These are phyloP conservation scores for Temnothorax longispinosus DNA, from an alignment of 1,140 invertebrate species.

Conservation along the genomic window DNA sequence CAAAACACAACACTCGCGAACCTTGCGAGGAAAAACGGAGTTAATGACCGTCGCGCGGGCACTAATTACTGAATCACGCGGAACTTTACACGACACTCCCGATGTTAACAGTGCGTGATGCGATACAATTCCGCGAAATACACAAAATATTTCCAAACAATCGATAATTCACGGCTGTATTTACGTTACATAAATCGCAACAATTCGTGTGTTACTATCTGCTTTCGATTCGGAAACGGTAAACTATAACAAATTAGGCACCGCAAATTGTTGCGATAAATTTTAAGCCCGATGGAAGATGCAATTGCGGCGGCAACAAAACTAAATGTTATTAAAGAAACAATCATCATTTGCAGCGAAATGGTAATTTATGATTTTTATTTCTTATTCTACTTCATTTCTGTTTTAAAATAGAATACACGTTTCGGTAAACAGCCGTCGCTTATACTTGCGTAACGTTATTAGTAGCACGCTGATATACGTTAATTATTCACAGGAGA, in stretches of 20 bases:
- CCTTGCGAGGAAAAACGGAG: neutral
- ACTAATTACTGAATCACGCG: neutral
- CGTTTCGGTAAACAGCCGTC: neutral
- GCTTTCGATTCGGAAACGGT: neutral
- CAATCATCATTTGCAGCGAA: neutral
- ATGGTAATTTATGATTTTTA: neutral
- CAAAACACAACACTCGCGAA: neutral
- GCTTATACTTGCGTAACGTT: neutral
- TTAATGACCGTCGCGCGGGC: neutral
- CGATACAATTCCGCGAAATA: neutral
- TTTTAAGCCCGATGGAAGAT: neutral
- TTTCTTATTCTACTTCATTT: neutral
- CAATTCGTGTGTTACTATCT: neutral
- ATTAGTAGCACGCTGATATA: neutral
- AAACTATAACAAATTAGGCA: neutral
- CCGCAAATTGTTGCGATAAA: neutral
- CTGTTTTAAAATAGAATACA: neutral
- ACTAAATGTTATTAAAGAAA: neutral
- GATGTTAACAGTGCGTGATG: neutral
- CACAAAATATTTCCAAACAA: constrained; percentile 1
- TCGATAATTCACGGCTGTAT: neutral
- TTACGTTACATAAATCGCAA: neutral
- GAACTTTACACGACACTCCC: neutral
- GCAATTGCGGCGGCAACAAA: neutral
- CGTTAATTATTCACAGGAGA: neutral